Evolutionary conservation across 2,797 vertebrate species (phyloP), one percentile per base, ranked within the genome.

Genomic region (Erethizon dorsatum): DNA sequence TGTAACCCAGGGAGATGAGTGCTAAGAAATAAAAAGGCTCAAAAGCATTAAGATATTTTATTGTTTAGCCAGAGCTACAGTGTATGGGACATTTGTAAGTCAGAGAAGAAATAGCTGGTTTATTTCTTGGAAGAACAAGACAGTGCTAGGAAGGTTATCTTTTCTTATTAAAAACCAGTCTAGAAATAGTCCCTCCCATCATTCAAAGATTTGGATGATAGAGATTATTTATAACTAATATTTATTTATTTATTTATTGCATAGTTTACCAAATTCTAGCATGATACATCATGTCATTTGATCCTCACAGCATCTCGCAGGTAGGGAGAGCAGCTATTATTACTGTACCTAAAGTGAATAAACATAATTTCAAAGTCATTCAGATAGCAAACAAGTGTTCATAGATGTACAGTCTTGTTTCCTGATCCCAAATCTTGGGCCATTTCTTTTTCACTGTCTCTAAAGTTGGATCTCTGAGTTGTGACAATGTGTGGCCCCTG

Each of bases 381-480:
- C 41, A 73, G 50, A 50, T 47, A 95, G 50, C 50, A 82, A 79
- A 73, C 45, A 84, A 41, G 31, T 71, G 41, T 63, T 56, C 57
- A 18, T 1, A 33, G 52, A 65, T 26, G 28, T 10, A 47, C 59
- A 59, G 82, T 95, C 20, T 95, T 37, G 4, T 80, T 87, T 96
- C 37, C 37, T 56, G 22, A 56, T 92, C 84, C 37, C 31, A 75
- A 93, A 73, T 83, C 24, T 50, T 57, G 4, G 52, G 50, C 57
- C 47, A 13, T 92, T 94, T 84, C 59, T n/a, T 96, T 85, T 84
- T 61, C 33, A 61, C 26, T 90, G 20, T 94, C 82, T 96, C n/a
- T 91, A 78, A 88, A 94, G 12, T 95, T 97, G 93, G 88, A 94
- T 77, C 57, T 85, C 71, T 94, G 41, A 90, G 54, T 67, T 56